A percentile compares a stretch with the other conserved stretches of the same genome.
phyloP scores from a whole-genome alignment of 2,113 vertebrate genomes.

The Cryptomyrus ogoouensis region DNA sequence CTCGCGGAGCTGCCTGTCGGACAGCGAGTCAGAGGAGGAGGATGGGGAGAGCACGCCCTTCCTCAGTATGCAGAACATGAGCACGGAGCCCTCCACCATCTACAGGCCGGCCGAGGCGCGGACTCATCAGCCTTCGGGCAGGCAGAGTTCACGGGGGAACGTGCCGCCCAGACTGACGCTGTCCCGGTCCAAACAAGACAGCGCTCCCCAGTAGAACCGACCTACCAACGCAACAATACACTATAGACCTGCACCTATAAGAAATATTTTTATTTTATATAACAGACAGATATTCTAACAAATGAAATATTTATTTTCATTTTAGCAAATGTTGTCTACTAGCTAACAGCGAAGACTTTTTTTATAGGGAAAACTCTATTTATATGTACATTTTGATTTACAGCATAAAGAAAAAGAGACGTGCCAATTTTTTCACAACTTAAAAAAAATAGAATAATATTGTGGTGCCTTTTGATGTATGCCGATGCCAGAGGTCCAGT shows the following conservation, averaged over 20 bases:
- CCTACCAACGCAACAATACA: slow-evolving; percentile 57
- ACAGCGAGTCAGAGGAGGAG: slow-evolving; percentile 85
- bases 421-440: slow-evolving; percentile 99
- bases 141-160: slow-evolving; percentile 67
- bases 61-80: slow-evolving; percentile 87
- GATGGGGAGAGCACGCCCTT: slow-evolving; percentile 92
- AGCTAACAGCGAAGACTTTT: slow-evolving; percentile 97
- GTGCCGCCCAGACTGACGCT: slow-evolving; percentile 74
- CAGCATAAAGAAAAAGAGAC: slow-evolving; percentile 84
- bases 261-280: slow-evolving; percentile 99
- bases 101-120: slow-evolving; percentile 79
- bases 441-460: slow-evolving; percentile 91
- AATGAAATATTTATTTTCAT: slow-evolving; percentile 99
- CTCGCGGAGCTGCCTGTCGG: slow-evolving; percentile 88
- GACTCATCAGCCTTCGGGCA: slow-evolving; percentile 83
- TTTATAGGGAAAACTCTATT: slow-evolving; percentile 99
- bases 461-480: slow-evolving; percentile 99
- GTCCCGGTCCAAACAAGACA: slow-evolving; percentile 74
- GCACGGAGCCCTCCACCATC: slow-evolving; percentile 75
- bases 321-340: slow-evolving; percentile 99
- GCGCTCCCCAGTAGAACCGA: slow-evolving; percentile 69
- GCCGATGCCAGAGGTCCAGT: slow-evolving; percentile 85
- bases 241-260: slow-evolving; percentile 76
- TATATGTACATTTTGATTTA: slow-evolving; percentile 99
- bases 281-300: slow-evolving; percentile 95